Conservation (phyloP, 2,113 vertebrate genomes). For the Urocolius indicus region DNA sequence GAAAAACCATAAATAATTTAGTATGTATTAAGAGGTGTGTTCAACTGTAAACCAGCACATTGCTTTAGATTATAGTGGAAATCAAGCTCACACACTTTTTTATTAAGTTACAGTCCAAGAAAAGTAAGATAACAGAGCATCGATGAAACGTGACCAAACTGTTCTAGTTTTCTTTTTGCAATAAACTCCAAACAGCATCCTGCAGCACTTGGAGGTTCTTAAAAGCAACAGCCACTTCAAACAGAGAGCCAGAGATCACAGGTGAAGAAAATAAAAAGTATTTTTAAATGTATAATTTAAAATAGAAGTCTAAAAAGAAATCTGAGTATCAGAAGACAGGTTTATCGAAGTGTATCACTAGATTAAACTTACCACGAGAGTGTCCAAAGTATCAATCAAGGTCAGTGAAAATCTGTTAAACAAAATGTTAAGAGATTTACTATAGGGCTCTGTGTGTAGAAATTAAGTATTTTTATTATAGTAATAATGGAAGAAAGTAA, state of each 20-base stretch:
- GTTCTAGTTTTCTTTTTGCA: neutral
- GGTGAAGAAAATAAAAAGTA: neutral
- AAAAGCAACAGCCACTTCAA: neutral
- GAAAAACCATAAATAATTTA: neutral
- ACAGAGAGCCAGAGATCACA: neutral
- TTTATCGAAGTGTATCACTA: neutral
- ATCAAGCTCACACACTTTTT: neutral
- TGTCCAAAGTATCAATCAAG: conserved; percentile 96
- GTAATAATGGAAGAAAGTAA: neutral
- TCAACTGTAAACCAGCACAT: neutral
- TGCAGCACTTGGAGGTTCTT: neutral
- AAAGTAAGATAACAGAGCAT: neutral
- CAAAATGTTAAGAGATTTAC: conserved; percentile 42
- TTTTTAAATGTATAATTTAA: neutral
- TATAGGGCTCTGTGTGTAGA: neutral
- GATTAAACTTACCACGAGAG: conserved; percentile 89
- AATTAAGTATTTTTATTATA: neutral
- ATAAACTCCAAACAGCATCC: neutral
- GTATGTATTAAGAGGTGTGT: neutral
- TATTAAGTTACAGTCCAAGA: neutral
- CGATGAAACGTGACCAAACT: neutral
- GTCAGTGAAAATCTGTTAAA: conserved; percentile 93
- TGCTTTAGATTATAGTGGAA: neutral
- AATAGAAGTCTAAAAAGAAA: neutral
- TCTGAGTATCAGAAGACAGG: neutral